Evolutionary conservation across 2,888 invertebrate genomes (phyloP).

Genomic region (Watsonalla binaria): DNA sequence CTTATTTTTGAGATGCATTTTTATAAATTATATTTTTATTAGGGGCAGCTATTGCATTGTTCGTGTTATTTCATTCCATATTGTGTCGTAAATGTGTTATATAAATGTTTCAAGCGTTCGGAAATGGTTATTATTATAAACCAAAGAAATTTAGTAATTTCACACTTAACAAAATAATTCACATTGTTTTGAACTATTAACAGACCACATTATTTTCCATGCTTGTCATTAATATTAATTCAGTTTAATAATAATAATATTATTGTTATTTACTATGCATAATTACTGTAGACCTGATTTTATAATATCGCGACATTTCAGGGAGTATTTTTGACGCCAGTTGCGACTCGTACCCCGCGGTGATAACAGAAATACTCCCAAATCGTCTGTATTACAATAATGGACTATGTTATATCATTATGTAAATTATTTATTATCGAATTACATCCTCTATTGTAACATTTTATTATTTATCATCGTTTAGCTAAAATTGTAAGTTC

Average conservation of each 20-base stretch:
- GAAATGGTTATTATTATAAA: slow-evolving; percentile 51
- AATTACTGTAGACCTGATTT: slow-evolving; percentile 60
- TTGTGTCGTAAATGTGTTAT: slow-evolving; percentile 48
- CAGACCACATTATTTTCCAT: slow-evolving; percentile 43
- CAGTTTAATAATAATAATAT: slow-evolving; percentile 50
- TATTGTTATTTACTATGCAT: slow-evolving; percentile 68
- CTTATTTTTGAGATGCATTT: slow-evolving; percentile 72
- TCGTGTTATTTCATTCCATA: slow-evolving; percentile 64
- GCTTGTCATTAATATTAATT: slow-evolving; percentile 60
- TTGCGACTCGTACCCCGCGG: slow-evolving; percentile 22
- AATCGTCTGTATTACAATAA: slow-evolving; percentile 49
- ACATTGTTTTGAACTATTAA: slow-evolving; percentile 36
- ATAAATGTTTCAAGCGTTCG: slow-evolving; percentile 49
- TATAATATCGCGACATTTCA: slow-evolving; percentile 45
- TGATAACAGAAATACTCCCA: slow-evolving; percentile 63
- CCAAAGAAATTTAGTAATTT: slow-evolving; percentile 68
- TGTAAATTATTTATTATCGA: slow-evolving; percentile 74
- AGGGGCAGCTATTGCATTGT: slow-evolving; percentile 71
- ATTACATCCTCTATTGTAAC: slow-evolving; percentile 53
- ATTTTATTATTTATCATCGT: slow-evolving; percentile 67
- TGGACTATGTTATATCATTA: slow-evolving; percentile 59
- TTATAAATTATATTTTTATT: slow-evolving; percentile 48
- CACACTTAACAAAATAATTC: slow-evolving; percentile 44
- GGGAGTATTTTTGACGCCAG: slow-evolving; percentile 62
- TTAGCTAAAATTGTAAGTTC: slow-evolving; percentile 71